Conservation (phyloP, 1,140 invertebrate species). For the Tetramorium simillimum region DNA sequence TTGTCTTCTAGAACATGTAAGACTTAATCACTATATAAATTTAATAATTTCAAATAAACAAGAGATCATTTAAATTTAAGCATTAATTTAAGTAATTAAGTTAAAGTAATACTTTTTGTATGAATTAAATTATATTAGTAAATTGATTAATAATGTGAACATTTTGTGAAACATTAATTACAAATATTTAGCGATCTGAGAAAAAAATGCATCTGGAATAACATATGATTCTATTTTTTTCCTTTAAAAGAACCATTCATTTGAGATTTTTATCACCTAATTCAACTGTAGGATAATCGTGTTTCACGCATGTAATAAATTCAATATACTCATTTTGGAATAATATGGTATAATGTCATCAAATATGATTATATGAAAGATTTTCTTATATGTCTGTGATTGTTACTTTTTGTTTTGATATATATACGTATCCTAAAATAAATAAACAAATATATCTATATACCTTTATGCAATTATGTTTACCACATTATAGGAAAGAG, state of each 20-base stretch:
- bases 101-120: background rate
- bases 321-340: background rate
- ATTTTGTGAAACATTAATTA: background rate
- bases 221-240: background rate
- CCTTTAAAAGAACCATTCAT: background rate
- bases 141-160: background rate
- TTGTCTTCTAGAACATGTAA: background rate
- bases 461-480: background rate
- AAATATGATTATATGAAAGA: background rate
- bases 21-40: background rate
- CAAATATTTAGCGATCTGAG: too few species aligned
- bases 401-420: background rate
- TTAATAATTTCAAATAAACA: too few species aligned
- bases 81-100: too few species aligned
- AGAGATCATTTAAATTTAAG: too few species aligned
- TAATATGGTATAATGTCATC: background rate
- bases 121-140: background rate
- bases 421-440: background rate
- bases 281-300: background rate
- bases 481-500: background rate
- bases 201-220: background rate
- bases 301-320: background rate
- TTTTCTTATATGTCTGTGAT: background rate
- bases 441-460: background rate
- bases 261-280: background rate